Evolutionary conservation across 37 sponge, comb jelly and placozoan genomes (phyloP).

Genomic region (Eunapius fragilis): DNA sequence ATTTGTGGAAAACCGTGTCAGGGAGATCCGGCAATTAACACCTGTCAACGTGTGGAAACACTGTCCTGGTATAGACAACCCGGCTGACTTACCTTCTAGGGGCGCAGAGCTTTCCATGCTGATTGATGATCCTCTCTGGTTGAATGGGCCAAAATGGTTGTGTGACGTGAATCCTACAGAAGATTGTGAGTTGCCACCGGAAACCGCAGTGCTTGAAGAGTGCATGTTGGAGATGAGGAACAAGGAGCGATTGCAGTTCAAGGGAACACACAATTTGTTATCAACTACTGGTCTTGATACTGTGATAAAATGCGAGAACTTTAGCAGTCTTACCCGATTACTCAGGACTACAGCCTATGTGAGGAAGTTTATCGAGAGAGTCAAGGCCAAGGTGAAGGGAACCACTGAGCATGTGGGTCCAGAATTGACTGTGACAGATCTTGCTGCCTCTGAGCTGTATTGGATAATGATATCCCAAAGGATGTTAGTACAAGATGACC

Average conservation of each 20-base stretch:
- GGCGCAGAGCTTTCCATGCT: background rate
- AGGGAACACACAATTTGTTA: background rate
- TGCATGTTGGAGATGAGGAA: conserved; percentile 13
- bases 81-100: conserved; percentile 35
- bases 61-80: conserved; percentile 30
- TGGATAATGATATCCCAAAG: conserved; percentile 6
- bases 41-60: conserved; percentile 20
- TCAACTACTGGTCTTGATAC: background rate
- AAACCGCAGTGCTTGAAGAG: background rate
- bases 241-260: background rate
- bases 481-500: conserved; percentile 1
- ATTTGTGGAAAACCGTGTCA: conserved; percentile 39
- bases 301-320: conserved; percentile 17
- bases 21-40: conserved; percentile 5
- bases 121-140: conserved; percentile 7
- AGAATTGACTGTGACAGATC: background rate
- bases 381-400: conserved; percentile 5
- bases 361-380: conserved; percentile 10
- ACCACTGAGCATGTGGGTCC: background rate
- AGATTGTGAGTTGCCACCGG: background rate
- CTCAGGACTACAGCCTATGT: conserved; percentile 27
- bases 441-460: too few relatives aligned
- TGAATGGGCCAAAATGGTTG: conserved; percentile 16
- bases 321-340: conserved; percentile 14
- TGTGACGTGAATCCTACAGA: background rate